Evolutionary conservation across 2,888 invertebrate genomes (phyloP), one percentile per base, ranked within the genome.

Genomic region (Dryobotodes eremita): DNA sequence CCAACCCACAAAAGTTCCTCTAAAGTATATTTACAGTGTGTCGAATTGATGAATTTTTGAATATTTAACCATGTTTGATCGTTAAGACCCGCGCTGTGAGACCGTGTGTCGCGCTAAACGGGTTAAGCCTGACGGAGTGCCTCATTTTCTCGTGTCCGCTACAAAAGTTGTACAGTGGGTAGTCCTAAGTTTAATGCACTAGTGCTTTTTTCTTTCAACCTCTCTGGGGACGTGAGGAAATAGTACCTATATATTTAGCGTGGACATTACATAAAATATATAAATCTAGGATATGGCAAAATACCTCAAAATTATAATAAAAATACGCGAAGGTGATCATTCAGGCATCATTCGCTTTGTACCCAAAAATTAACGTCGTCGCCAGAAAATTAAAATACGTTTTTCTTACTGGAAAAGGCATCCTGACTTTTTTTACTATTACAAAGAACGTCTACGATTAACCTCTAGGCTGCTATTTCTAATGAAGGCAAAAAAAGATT

Each of bases 41-140:
- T 61, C 26, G 23, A 72, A 77, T 61, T 71, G 75, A 84, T 83
- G 78, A 83, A 71, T 73, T 86, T 82, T 77, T 83, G 66, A 83
- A 88, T 83, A 83, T 80, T 85, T 86, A 77, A 84, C 62, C 23
- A 4, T 61, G 77, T 82, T 72, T 64, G 84, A 64, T 75, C 75
- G 75, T 79, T 69, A 83, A 55, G 75, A 55, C 71, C n/a, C 46
- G 23, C 31, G 53, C 31, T 36, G 68, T 48, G 75, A 62, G 36
- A 61, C 61, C 20, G 50, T 46, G 59, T 48, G 71, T 48, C 36
- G 13, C 59, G 26, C 48, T 73, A 79, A 74, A 74, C 26, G 53
- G 68, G 80, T 72, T 79, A 72, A 42, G 42, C 5, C 10, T 68
- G 48, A 61, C 11, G 7, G 48, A 72, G 64, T 61, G 26, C 55